Evolutionary conservation across 2,797 vertebrate species (phyloP).

Genomic region (Crocodylus rhombifer): DNA sequence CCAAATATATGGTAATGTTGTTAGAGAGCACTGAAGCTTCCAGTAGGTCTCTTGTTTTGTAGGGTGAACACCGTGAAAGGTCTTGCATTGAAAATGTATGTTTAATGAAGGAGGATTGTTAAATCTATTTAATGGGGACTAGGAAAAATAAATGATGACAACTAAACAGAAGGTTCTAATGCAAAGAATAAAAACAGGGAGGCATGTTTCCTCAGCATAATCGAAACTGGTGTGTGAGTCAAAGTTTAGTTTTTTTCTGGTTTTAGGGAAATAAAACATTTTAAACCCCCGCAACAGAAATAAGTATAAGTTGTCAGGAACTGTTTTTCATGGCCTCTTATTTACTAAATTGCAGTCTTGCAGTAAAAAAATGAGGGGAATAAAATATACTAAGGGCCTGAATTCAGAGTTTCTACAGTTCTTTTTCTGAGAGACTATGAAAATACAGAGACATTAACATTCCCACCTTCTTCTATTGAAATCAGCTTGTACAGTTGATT

Average conservation of each 20-base stretch:
- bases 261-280: background rate
- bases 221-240: background rate
- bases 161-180: background rate
- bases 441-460: background rate
- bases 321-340: background rate
- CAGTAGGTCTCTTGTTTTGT: background rate
- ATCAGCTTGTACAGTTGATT: background rate
- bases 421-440: background rate
- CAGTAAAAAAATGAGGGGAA: background rate
- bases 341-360: background rate
- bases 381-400: no score
- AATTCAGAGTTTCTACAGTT: background rate
- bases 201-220: background rate
- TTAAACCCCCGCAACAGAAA: background rate
- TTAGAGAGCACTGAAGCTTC: background rate
- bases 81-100: background rate
- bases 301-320: background rate
- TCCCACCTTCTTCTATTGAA: background rate
- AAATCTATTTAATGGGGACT: background rate
- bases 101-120: background rate
- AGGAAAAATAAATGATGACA: background rate
- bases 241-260: background rate
- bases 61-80: background rate
- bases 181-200: background rate
- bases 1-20: background rate